Percentiles rank a stretch among this genome's conserved stretches.
Conservation (phyloP, 2,797 vertebrate species). For the Onychomys leucogaster region DNA sequence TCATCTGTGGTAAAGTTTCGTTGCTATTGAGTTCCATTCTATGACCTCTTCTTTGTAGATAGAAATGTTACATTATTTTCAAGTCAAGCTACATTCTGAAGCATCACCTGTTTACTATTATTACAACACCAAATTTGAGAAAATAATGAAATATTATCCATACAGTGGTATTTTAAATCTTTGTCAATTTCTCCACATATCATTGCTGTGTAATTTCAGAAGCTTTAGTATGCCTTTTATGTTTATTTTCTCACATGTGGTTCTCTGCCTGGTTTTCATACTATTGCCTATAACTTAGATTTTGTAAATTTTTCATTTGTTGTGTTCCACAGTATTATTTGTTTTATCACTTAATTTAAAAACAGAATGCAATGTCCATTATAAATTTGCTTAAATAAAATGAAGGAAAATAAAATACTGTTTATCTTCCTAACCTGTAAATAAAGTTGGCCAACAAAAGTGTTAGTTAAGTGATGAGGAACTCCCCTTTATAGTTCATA, state of each 20-base stretch:
- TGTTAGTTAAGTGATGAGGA: background rate
- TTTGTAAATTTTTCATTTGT: background rate
- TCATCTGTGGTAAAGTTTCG: background rate
- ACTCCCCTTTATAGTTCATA: background rate
- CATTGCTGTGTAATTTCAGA: background rate
- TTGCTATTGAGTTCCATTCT: background rate
- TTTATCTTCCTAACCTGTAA: background rate
- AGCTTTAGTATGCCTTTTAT: background rate
- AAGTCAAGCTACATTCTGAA: background rate
- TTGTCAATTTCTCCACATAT: background rate
- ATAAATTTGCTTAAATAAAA: background rate
- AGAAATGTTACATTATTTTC: too few relatives aligned
- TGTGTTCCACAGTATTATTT: background rate
- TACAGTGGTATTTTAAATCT: background rate
- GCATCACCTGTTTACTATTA: background rate
- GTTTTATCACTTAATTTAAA: background rate
- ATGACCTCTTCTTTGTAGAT: background rate
- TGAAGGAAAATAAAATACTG: background rate
- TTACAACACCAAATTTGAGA: background rate
- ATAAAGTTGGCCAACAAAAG: background rate
- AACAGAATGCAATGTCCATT: background rate
- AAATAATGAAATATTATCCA: background rate
- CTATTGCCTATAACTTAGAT: background rate
- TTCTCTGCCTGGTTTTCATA: background rate
- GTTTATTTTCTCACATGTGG: background rate